Conservation (phyloP, 2,113 vertebrate genomes). For the Lycocorax pyrrhopterus region DNA sequence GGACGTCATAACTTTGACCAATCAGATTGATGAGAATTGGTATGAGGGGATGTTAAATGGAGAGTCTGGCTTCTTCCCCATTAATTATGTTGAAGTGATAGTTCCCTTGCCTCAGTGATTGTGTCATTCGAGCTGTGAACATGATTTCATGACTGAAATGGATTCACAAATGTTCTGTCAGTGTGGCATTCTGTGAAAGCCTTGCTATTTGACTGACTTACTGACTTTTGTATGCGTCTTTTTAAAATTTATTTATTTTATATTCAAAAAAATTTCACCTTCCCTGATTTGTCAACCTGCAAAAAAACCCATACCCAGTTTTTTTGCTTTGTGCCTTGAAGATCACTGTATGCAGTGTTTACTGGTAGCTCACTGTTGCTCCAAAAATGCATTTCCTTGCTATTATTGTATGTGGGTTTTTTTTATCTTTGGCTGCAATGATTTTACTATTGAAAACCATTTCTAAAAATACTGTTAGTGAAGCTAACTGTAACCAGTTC, state of each 20-base stretch:
- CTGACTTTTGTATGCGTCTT: slow-evolving; percentile 75
- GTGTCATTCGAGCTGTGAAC: slow-evolving; percentile 40
- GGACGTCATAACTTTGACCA: slow-evolving; percentile 91
- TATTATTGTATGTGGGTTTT: neutral
- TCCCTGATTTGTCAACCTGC: slow-evolving; percentile 57
- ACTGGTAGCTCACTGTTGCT: slow-evolving; percentile 56
- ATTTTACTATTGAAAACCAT: slow-evolving; percentile 45
- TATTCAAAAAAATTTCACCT: slow-evolving; percentile 58
- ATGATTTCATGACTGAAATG: slow-evolving; percentile 54
- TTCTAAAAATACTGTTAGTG: slow-evolving; percentile 27
- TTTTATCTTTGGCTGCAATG: slow-evolving; percentile 28
- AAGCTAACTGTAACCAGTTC: slow-evolving; percentile 48
- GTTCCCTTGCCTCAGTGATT: slow-evolving; percentile 87
- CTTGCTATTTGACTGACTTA: slow-evolving; percentile 72
- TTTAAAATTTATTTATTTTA: slow-evolving; percentile 85
- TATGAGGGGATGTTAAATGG: slow-evolving; percentile 89
- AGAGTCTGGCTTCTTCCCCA: slow-evolving; percentile 92
- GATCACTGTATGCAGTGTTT: slow-evolving; percentile 52
- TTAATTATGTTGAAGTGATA: slow-evolving; percentile 91
- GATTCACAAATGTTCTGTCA: slow-evolving; percentile 66
- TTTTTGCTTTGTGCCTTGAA: slow-evolving; percentile 70
- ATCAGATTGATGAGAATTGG: slow-evolving; percentile 96
- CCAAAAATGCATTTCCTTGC: slow-evolving; percentile 47
- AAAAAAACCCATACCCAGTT: slow-evolving; percentile 52
- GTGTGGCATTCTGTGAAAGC: slow-evolving; percentile 75